Conservation (phyloP, 2,797 vertebrate genomes). For the Odontamblyopus lacepedii region DNA sequence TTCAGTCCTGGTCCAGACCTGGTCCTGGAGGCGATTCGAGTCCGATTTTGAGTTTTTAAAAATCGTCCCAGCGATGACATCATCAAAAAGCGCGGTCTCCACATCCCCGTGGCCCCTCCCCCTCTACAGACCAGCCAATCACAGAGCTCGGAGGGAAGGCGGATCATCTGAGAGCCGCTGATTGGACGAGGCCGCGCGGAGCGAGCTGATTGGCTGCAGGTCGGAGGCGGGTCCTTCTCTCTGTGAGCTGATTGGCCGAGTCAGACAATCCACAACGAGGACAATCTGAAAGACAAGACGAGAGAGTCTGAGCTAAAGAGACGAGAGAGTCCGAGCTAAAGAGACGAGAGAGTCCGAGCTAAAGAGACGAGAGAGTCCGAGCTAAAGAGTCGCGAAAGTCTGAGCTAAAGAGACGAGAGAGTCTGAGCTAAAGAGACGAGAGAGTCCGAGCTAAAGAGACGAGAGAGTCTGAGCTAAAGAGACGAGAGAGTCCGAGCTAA, state of each 20-base stretch:
- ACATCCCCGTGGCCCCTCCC: slow-evolving; percentile 58
- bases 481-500: too few species aligned
- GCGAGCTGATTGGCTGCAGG: slow-evolving; percentile 6
- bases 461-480: too few species aligned
- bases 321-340: too few species aligned
- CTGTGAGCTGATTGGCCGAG: slow-evolving; percentile 49
- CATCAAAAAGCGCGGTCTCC: slow-evolving; percentile 58
- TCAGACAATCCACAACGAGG: slow-evolving; percentile 20
- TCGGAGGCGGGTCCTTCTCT: slow-evolving; percentile 4
- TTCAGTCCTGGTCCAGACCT: not conserved
- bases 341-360: too few species aligned
- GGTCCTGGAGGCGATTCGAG: not conserved
- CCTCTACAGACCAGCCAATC: slow-evolving; percentile 29
- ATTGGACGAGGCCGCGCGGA: slow-evolving; percentile 27
- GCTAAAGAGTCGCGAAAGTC: too few species aligned
- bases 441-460: too few species aligned
- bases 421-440: too few species aligned
- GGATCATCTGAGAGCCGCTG: slow-evolving; percentile 67
- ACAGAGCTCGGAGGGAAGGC: slow-evolving; percentile 44
- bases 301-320: too few species aligned
- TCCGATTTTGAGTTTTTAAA: not conserved
- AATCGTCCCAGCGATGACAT: slow-evolving; percentile 53
- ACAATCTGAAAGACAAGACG: not conserved
- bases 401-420: too few species aligned
- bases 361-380: too few species aligned